phyloP scores from a whole-genome alignment of 2,888 invertebrate genomes.

The Drosophila buzzatii region DNA sequence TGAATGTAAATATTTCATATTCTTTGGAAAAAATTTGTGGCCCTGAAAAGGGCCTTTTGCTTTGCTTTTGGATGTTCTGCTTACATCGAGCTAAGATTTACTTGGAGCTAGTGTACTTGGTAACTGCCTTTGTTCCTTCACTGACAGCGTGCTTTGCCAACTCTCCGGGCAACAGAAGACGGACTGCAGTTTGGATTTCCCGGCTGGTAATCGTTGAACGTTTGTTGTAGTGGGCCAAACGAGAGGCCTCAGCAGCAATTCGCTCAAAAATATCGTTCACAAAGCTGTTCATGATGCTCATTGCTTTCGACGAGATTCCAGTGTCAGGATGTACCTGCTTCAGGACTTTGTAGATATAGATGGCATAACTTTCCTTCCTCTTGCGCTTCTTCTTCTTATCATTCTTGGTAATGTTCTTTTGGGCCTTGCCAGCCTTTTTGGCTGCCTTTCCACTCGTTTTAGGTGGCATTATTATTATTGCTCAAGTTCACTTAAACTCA shows the following conservation, averaged over 20 bases:
- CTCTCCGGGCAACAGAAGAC: slow-evolving; percentile 39
- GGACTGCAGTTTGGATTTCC: too few species aligned
- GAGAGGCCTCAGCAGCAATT: too few species aligned
- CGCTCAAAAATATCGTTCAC: too few species aligned
- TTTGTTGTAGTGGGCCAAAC: too few species aligned
- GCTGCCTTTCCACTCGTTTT: slow-evolving; percentile 85
- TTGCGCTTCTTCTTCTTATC: too few species aligned
- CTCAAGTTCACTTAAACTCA: slow-evolving; percentile 22
- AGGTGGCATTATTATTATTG: slow-evolving; percentile 69
- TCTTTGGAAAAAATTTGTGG: slow-evolving; percentile 41
- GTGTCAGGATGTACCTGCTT: too few species aligned
- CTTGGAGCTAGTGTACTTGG: slow-evolving; percentile 77
- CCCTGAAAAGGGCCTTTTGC: slow-evolving; percentile 13
- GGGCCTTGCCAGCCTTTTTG: slow-evolving; percentile 86
- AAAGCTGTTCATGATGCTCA: too few species aligned
- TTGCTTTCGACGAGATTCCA: too few species aligned
- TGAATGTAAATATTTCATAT: slow-evolving; percentile 9
- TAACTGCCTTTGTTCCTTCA: slow-evolving; percentile 11
- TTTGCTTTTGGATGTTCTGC: background rate
- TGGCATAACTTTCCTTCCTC: too few species aligned
- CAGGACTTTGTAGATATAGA: too few species aligned
- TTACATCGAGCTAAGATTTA: slow-evolving; percentile 29
- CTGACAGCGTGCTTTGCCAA: slow-evolving; percentile 53
- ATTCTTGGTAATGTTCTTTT: too few species aligned
- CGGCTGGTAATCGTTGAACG: too few species aligned